Base-by-base conservation (phyloP, 2,797 vertebrate genomes). In the Anas bahamensis region DNA sequence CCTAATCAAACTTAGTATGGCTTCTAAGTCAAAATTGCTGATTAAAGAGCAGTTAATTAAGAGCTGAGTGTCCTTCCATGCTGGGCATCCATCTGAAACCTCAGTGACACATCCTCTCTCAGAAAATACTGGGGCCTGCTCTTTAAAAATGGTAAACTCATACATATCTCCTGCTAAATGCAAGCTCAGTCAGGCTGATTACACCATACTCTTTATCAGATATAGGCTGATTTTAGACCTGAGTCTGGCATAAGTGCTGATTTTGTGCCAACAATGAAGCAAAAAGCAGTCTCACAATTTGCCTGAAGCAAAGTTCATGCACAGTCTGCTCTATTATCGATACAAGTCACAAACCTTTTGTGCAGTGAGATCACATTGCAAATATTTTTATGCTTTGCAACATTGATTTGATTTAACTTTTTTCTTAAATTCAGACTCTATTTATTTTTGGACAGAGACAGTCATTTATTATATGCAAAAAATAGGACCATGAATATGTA, bases 361-460 rank as follows among this genome's bases (percentile, higher is more conserved):
- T 86, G 35, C 71, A 74, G 41, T 86, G 75, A 88, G 57, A 37
- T 33, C 77, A 61, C 81, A 72, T 92, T 75, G 78, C 60, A 83
- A 94, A 80, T 59, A 77, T 44, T 89, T 85, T 85, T 79, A 83
- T 81, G 44, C 72, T 87, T 39, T 89, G 44, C 77, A 70, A 60
- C 60, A 61, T 94, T 93, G 14, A 65, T 69, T 93, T 76, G 46
- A 84, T 89, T 93, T 93, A 93, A 82, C 56, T 95, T 81, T 77
- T 41, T 81, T 95, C 60, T 90, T 92, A 91, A 84, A 57, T 55
- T 88, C 50, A 85, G 90, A 44, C 75, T 88, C 79, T 86, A 57
- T 82, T 93, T 96, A 37, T 35, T 53, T 84, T 90, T 96, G 75
- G 46, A 88, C 81, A 93, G 72, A 60, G 55, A 84, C 41, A 77